A percentile compares a stretch with the other conserved stretches of the same genome.
These are phyloP conservation scores for Acrossocheilus wenchowensis DNA, from an alignment of 2,797 vertebrate species.

Conservation along the genomic window DNA sequence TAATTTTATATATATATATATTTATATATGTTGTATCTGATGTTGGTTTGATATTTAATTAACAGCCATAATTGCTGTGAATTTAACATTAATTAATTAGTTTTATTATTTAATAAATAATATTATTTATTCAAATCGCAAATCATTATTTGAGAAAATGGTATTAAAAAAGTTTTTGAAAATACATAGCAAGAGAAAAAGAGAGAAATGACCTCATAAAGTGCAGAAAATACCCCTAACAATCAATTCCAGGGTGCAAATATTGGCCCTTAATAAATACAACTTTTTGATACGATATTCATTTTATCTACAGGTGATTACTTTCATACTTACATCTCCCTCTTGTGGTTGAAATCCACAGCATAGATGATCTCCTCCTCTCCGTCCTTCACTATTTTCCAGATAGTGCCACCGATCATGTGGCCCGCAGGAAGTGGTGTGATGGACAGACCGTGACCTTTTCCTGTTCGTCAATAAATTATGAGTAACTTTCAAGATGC, in stretches of 20 bases:
- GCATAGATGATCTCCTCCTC: constrained; percentile 98
- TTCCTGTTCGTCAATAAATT: constrained; percentile 79
- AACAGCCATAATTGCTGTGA: background rate
- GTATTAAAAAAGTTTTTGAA: background rate
- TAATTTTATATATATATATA: background rate
- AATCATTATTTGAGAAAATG: background rate
- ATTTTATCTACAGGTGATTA: background rate
- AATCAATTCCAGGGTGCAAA: background rate
- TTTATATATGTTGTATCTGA: too few relatives aligned
- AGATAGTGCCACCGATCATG: constrained; percentile 99
- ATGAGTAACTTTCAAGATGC: constrained; percentile 29
- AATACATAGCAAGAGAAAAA: background rate
- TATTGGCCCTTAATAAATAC: background rate
- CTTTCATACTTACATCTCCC: constrained; percentile 90
- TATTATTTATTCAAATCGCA: background rate
- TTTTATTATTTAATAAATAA: background rate
- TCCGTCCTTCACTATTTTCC: constrained; percentile 99
- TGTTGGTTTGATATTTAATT: background rate
- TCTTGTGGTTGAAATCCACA: constrained; percentile 99
- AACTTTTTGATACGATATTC: background rate
- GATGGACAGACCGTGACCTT: constrained; percentile 97
- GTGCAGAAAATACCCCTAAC: background rate
- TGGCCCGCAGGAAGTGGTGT: constrained; percentile 96
- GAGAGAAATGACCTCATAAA: background rate
- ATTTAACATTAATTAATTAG: background rate